A percentile compares a stretch with the other conserved stretches of the same genome.
Evolutionary conservation across 2,888 invertebrate genomes (phyloP).

Genomic region (Glaucopsyche alexis): DNA sequence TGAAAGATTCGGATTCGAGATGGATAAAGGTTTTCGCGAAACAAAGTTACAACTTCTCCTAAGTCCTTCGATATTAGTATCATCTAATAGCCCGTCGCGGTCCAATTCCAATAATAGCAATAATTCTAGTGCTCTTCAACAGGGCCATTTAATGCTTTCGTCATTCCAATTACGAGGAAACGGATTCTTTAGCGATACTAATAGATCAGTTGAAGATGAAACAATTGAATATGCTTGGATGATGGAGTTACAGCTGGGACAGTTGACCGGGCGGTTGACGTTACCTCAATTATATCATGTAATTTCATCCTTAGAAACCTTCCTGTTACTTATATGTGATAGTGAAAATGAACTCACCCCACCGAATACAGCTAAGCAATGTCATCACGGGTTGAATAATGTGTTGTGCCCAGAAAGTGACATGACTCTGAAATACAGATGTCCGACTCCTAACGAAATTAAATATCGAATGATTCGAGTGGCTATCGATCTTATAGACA

Average conservation of each 20-base stretch:
- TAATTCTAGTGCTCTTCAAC: constrained; percentile 80
- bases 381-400: constrained; percentile 88
- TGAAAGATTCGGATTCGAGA: constrained; percentile 97
- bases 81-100: constrained; percentile 86
- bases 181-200: constrained; percentile 97
- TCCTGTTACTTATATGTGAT: constrained; percentile 90
- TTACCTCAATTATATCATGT: constrained; percentile 93
- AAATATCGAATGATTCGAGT: constrained; percentile 96
- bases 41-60: constrained; percentile 93
- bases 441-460: constrained; percentile 90
- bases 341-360: constrained; percentile 94
- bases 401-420: constrained; percentile 85
- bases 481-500: constrained; percentile 92
- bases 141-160: constrained; percentile 92
- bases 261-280: constrained; percentile 94
- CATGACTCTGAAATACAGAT: constrained; percentile 84
- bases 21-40: constrained; percentile 96
- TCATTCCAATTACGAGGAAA: constrained; percentile 95
- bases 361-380: constrained; percentile 87
- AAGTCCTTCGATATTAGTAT: constrained; percentile 92
- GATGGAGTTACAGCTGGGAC: constrained; percentile 95
- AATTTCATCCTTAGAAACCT: constrained; percentile 92
- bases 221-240: constrained; percentile 99
- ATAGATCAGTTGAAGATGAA: constrained; percentile 93
- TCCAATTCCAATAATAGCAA: constrained; percentile 63